These are phyloP conservation scores for Leiothrix lutea DNA, from an alignment of 2,113 vertebrate genomes.

Conservation along the genomic window DNA sequence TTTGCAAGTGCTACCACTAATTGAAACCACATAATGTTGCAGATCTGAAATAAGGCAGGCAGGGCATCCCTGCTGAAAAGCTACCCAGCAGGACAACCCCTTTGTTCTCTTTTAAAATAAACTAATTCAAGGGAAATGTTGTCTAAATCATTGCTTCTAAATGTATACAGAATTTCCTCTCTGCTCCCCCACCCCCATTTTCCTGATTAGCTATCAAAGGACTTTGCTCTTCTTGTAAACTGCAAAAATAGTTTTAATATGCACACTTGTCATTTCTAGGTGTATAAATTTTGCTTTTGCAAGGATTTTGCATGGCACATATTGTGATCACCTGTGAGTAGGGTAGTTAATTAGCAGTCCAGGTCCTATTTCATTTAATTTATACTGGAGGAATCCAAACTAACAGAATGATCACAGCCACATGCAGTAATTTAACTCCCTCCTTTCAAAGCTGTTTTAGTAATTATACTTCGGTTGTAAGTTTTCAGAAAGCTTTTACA, in stretches of 20 bases:
- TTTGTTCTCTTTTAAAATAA: conserved; percentile 70
- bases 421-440: conserved; percentile 15
- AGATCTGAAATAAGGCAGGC: conserved; percentile 61
- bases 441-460: conserved; percentile 57
- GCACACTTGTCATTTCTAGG: conserved; percentile 39
- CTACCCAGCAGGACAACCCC: conserved; percentile 55
- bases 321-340: conserved; percentile 72
- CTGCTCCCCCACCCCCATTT: neutral
- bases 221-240: conserved; percentile 48
- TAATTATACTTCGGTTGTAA: conserved; percentile 48
- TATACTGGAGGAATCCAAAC: conserved; percentile 61
- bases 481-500: conserved; percentile 30
- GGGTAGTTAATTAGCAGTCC: conserved; percentile 68
- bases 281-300: conserved; percentile 38
- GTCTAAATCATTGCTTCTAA: conserved; percentile 44
- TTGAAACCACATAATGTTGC: conserved; percentile 63
- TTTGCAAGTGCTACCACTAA: conserved; percentile 70
- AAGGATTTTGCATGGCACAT: conserved; percentile 5
- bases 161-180: conserved; percentile 19
- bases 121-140: conserved; percentile 54
- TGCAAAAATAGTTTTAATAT: conserved; percentile 61
- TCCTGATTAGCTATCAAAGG: conserved; percentile 63
- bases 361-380: conserved; percentile 62
- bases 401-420: conserved; percentile 20
- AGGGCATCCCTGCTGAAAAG: conserved; percentile 64